Conservation (phyloP, 2,113 vertebrate genomes). For the Sula dactylatra region DNA sequence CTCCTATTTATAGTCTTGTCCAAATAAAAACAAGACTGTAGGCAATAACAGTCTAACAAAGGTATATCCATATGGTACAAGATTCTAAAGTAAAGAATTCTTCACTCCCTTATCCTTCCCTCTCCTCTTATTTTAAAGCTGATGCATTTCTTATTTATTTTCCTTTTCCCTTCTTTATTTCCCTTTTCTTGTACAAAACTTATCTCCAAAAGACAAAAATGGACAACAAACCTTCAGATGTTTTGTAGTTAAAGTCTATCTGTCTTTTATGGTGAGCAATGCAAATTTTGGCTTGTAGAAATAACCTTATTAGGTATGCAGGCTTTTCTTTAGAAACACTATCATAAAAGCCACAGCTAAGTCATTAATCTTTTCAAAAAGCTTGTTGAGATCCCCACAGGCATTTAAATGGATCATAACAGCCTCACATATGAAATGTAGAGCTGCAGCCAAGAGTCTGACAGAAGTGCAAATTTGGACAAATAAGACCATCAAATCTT, state of each 20-base stretch:
- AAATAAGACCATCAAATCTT: constrained; percentile 64
- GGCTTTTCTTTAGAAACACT: constrained; percentile 57
- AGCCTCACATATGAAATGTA: constrained; percentile 31
- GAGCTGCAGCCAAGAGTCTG: constrained; percentile 43
- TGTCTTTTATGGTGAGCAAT: constrained; percentile 29
- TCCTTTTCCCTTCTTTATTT: neutral
- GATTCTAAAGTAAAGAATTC: neutral
- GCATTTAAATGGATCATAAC: constrained; percentile 68
- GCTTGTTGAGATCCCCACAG: constrained; percentile 68
- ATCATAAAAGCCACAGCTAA: constrained; percentile 67
- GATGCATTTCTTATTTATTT: neutral
- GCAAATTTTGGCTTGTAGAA: constrained; percentile 56
- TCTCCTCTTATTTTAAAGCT: neutral
- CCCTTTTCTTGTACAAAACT: neutral
- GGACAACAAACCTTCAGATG: neutral
- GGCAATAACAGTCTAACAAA: neutral
- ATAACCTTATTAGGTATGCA: constrained; percentile 62
- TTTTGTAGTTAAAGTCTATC: neutral
- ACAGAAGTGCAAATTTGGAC: constrained; percentile 59
- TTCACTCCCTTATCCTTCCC: neutral
- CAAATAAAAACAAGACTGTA: neutral
- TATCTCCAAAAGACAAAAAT: neutral
- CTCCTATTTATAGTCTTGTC: neutral
- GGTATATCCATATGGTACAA: neutral
- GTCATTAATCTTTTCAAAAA: constrained; percentile 71